Evolutionary conservation across 2,888 invertebrate species (phyloP), one percentile per base, ranked within the genome.

Genomic region (Xylophagus ater): DNA sequence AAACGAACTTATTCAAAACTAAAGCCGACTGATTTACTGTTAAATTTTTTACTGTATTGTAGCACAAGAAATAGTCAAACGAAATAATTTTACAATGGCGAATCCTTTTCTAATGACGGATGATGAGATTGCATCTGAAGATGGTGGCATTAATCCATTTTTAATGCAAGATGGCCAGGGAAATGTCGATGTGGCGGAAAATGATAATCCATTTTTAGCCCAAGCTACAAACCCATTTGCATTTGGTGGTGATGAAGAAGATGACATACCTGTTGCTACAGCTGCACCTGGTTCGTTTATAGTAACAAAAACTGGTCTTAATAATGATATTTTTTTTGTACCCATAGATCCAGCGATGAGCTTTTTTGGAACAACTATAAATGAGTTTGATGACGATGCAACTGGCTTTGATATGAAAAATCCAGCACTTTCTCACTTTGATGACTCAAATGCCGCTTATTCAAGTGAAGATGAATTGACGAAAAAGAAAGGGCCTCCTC

Each of bases 21-120:
- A 60, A 41, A n/a, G 4, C 12, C 8, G 30, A 13, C 19, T 12
- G 18, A 20, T 9, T 3, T 7, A 14, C 9, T 31, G 5, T 31
- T 10, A 7, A 6, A 13, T 26, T 28, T 10, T 3, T 5, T 13
- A 30, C 9, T 4, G 9, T 4, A n/a, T 3, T 13, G 17, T 4
- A 13, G 9, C 17, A 26, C 23, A 21, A 34, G 18, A 37, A 9
- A 20, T 19, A 37, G 42, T 26, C 19, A 31, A 33, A 8, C 8
- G 4, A 14, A 13, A 34, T 5, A 35, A 26, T 15, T 17, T 4
- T 3, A 26, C 57, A 47, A 81, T 81, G 81, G 82, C 81, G 31
- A 87, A 86, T 69, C 87, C 87, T 15, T 87, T 87, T 57, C 65
- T 87, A 39, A 81, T 82, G 68, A 73, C 74, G 58, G 78, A 74